phyloP scores from a whole-genome alignment of 2,797 vertebrate species.

The Sebastes diploproa region DNA sequence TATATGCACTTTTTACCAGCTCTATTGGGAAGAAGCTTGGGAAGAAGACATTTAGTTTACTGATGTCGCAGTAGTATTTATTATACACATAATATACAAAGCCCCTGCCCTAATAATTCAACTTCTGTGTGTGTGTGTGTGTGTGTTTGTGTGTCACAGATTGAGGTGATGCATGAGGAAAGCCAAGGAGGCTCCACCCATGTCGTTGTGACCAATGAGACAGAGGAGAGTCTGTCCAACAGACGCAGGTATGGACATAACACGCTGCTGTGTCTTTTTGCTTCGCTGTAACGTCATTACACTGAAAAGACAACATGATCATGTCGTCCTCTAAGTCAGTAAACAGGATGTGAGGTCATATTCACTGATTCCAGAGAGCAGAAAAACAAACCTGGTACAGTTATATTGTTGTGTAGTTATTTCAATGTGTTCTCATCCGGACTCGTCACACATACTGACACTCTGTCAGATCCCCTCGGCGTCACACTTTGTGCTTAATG shows the following conservation, averaged over 20 bases:
- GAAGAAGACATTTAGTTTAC: background rate
- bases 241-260: constrained; percentile 86
- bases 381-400: background rate
- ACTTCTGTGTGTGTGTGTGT: background rate
- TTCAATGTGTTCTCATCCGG: no score
- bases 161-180: constrained; percentile 93
- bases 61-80: background rate
- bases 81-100: background rate
- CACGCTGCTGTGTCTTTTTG: background rate
- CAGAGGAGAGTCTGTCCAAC: constrained; percentile 88
- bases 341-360: background rate
- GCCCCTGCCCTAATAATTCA: background rate
- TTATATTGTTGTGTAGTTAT: background rate
- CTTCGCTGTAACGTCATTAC: background rate
- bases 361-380: background rate
- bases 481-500: no score
- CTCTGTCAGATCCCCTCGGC: no score
- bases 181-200: constrained; percentile 88
- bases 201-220: constrained; percentile 83
- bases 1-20: background rate
- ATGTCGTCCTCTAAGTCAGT: background rate
- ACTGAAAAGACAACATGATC: background rate
- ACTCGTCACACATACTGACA: no score
- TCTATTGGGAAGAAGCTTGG: background rate
- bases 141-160: constrained; percentile 77